Base-by-base conservation (phyloP, 2,797 vertebrate species). In the Channa striata region DNA sequence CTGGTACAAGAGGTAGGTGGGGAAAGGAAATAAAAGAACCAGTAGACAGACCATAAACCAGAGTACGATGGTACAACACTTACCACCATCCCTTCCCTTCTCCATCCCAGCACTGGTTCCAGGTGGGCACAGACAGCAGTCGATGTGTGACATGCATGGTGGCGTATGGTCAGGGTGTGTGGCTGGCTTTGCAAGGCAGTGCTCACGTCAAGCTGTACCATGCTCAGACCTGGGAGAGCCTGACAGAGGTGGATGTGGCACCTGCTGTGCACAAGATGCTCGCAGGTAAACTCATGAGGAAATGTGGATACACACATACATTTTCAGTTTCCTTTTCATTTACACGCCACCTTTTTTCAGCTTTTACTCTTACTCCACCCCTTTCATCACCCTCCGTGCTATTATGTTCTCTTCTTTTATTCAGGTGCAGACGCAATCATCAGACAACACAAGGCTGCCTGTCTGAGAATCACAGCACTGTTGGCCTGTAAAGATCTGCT, bases 251-350 rank as follows among this genome's bases (percentile, higher is more conserved):
- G 0, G 98, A 99, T 0, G 94, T 99, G 85, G 98, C 97, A 0
- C 97, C 98, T 0, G 97, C 97, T 0, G 98, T 99, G 64, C 97
- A 99, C 92, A 99, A 98, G 92, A 99, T 99, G 98, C 94, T 99
- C 0, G 97, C 98, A 80, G 97, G 98, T 99, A 87, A 86, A 47
- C 43, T 33, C 10, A 56, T 6, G 14, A 3, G 3, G 2, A 12
- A 25, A 19, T 6, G 36, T 17, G 14, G 47, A 5, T 33, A 51
- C 25, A 34, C 23, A 23, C 1, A 8, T 2, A 10, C 13, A 14
- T 14, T 1, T 48, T 3, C n/a, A 9, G 7, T 30, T 50, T n/a
- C 5, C 12, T 42, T 34, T 25, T n/a, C n/a, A n/a, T n/a, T n/a
- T n/a, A n/a, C n/a, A n/a, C n/a, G n/a, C 1, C 39, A 3, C 2